A percentile compares a stretch with the other conserved stretches of the same genome.
phyloP scores from a whole-genome alignment of 2,797 vertebrate species.

The Rhinophrynus dorsalis region DNA sequence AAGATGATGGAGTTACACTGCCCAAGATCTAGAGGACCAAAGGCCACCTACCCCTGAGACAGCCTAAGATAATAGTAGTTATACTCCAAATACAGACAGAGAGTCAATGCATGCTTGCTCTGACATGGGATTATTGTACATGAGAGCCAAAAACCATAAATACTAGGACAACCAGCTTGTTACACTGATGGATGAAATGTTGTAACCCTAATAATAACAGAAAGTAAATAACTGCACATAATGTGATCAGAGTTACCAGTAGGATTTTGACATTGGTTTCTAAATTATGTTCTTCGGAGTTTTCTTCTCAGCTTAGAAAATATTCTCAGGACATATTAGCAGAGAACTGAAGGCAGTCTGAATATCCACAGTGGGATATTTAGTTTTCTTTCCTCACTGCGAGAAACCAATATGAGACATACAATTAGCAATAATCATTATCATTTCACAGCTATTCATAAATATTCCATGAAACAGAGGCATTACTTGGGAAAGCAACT shows the following conservation, averaged over 20 bases:
- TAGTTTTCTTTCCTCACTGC: not conserved
- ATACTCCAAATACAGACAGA: too few species aligned
- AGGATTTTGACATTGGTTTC: not conserved
- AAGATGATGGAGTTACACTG: too few species aligned
- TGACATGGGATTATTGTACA: not conserved
- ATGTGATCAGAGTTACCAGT: not conserved
- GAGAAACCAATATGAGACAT: not conserved
- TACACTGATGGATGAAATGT: not conserved
- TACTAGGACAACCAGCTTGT: not conserved
- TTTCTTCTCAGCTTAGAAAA: slow-evolving; percentile 22
- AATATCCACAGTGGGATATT: slow-evolving; percentile 25
- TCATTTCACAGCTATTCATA: slow-evolving; percentile 56
- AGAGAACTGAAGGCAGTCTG: slow-evolving; percentile 6
- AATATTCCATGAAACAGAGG: slow-evolving; percentile 56
- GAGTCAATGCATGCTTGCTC: too few species aligned
- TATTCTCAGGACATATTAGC: slow-evolving; percentile 17
- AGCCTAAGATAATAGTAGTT: too few species aligned
- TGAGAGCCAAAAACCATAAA: not conserved
- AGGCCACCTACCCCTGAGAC: too few species aligned
- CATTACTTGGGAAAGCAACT: slow-evolving; percentile 47
- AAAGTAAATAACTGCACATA: not conserved
- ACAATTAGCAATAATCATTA: slow-evolving; percentile 61
- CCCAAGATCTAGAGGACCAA: too few species aligned
- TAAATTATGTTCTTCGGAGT: slow-evolving; percentile 4
- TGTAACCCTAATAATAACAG: not conserved